Evolutionary conservation across 1,140 invertebrate genomes (phyloP).

Genomic region (Bursaphelenchus mucronatus): DNA sequence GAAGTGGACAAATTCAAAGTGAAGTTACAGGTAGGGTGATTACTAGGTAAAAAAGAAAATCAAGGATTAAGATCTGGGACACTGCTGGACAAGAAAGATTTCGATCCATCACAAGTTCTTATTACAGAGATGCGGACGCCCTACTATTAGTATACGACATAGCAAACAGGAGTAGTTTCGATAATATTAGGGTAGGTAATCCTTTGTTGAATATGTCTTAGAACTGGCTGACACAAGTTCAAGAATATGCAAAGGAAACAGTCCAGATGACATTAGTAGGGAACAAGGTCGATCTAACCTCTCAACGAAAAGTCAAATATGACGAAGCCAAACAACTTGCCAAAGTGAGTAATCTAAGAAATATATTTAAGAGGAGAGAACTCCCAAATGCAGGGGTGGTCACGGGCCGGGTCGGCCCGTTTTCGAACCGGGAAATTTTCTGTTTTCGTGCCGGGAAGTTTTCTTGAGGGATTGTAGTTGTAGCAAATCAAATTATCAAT

Average conservation of each 20-base stretch:
- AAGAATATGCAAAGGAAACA: slow-evolving; percentile 56
- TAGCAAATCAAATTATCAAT: too few relatives aligned
- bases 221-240: slow-evolving; percentile 58
- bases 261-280: slow-evolving; percentile 57
- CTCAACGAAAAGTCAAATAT: slow-evolving; percentile 48
- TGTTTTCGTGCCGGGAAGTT: too few relatives aligned
- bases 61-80: slow-evolving; percentile 76
- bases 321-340: slow-evolving; percentile 57
- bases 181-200: slow-evolving; percentile 63
- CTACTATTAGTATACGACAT: slow-evolving; percentile 96
- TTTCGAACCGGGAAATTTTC: too few relatives aligned
- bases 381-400: not conserved
- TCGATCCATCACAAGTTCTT: slow-evolving; percentile 92
- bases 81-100: slow-evolving; percentile 92
- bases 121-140: slow-evolving; percentile 93
- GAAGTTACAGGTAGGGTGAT: slow-evolving; percentile 51
- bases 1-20: slow-evolving; percentile 58
- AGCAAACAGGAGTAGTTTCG: slow-evolving; percentile 90
- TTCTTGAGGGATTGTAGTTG: too few relatives aligned
- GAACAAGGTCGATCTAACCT: slow-evolving; percentile 54
- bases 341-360: slow-evolving; percentile 23
- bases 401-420: too few relatives aligned
- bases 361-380: slow-evolving; percentile 7
- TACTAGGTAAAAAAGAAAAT: not conserved
- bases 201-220: slow-evolving; percentile 36